A percentile compares a stretch with the other conserved stretches of the same genome.
phyloP scores from a whole-genome alignment of 92 coral and sea anemone species.

The Pocillopora meandrina region DNA sequence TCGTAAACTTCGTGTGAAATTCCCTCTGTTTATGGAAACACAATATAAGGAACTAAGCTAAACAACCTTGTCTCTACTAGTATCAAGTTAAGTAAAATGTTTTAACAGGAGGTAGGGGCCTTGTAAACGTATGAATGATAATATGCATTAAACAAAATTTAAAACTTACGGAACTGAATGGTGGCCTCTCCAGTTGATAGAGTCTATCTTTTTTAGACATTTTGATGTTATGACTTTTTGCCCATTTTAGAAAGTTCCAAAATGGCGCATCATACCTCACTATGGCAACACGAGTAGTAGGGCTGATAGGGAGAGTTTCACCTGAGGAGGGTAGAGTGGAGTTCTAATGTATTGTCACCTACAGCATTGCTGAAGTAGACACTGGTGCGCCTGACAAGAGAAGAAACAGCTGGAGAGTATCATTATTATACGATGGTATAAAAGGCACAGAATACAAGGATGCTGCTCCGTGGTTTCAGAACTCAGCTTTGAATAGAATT shows the following conservation, averaged over 20 bases:
- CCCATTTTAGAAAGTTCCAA: conserved; percentile 15
- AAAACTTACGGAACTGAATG: conserved; percentile 78
- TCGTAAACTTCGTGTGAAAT: conserved; percentile 88
- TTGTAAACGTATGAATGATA: neutral
- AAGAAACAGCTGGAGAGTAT: neutral
- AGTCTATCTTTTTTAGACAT: conserved; percentile 67
- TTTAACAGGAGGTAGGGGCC: neutral
- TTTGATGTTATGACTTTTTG: neutral
- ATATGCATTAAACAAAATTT: neutral
- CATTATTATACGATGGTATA: neutral
- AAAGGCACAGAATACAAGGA: neutral
- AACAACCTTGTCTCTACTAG: too few species aligned
- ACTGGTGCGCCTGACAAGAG: too few species aligned
- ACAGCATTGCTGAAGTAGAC: neutral
- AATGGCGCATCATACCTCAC: conserved; percentile 38
- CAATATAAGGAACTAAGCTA: neutral
- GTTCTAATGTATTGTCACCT: neutral
- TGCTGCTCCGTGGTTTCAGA: neutral
- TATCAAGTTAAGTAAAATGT: neutral
- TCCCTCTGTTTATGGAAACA: conserved; percentile 62
- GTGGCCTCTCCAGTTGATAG: conserved; percentile 77
- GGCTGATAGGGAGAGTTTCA: too few species aligned
- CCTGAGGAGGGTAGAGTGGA: conserved; percentile 2
- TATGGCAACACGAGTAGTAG: conserved; percentile 32
- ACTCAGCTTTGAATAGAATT: neutral